Conservation (phyloP, 2,113 vertebrate genomes). For the Tonatia bakeri region DNA sequence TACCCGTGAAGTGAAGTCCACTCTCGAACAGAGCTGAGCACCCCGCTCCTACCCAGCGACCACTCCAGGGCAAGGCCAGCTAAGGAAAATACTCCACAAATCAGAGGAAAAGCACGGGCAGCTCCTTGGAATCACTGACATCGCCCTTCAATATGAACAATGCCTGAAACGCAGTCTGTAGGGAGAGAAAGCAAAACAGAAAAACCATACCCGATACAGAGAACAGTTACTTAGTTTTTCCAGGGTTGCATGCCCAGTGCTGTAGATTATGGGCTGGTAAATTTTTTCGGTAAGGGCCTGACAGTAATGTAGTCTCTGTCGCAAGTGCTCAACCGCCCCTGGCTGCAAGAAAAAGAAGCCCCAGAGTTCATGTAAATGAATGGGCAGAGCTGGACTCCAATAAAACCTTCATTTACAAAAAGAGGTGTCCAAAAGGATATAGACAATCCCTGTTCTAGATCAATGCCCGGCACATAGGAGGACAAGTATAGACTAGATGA, state of each 20-base stretch:
- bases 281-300: background rate
- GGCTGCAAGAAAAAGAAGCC: background rate
- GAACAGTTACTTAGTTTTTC: background rate
- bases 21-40: background rate
- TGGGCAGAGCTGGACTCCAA: background rate
- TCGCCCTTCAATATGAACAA: background rate
- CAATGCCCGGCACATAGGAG: background rate
- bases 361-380: background rate
- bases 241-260: background rate
- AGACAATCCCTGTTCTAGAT: background rate
- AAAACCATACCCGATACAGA: background rate
- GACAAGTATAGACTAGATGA: background rate
- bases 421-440: background rate
- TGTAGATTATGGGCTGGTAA: no score
- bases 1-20: background rate
- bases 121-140: background rate
- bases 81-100: background rate
- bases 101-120: background rate
- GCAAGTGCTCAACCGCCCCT: background rate
- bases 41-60: background rate
- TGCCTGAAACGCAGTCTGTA: background rate
- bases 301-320: background rate
- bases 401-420: background rate
- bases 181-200: background rate
- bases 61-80: background rate